phyloP scores from a whole-genome alignment of 2,888 invertebrate species.

The Philhelius pedissequus region DNA sequence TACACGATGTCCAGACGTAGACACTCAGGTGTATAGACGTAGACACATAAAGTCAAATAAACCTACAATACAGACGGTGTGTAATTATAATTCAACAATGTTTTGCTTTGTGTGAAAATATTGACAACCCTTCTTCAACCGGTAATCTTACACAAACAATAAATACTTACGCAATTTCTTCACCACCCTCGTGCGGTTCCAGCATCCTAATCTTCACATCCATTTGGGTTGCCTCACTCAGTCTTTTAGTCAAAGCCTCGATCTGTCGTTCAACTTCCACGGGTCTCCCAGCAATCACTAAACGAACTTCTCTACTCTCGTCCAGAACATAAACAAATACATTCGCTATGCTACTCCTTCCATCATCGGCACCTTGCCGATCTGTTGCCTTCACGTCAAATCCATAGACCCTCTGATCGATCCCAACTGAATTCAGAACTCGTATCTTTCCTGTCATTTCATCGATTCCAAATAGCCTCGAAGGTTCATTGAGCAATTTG shows the following conservation, averaged over 20 bases:
- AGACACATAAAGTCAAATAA: too few relatives aligned
- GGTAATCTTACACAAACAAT: too few relatives aligned
- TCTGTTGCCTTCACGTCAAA: slow-evolving; percentile 94
- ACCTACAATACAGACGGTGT: too few relatives aligned
- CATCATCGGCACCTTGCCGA: slow-evolving; percentile 88
- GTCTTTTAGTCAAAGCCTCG: slow-evolving; percentile 84
- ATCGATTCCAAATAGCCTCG: slow-evolving; percentile 88
- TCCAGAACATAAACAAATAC: slow-evolving; percentile 92
- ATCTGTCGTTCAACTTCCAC: slow-evolving; percentile 86
- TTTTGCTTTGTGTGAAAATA: too few relatives aligned
- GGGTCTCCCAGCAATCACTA: slow-evolving; percentile 88
- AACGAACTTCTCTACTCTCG: slow-evolving; percentile 88
- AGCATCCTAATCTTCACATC: slow-evolving; percentile 89
- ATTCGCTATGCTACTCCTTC: slow-evolving; percentile 90
- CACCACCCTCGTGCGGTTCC: slow-evolving; percentile 83
- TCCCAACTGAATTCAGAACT: slow-evolving; percentile 85
- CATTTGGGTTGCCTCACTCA: slow-evolving; percentile 87
- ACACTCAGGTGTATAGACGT: too few relatives aligned
- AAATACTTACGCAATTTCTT: slow-evolving; percentile 80
- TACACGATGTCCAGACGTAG: too few relatives aligned
- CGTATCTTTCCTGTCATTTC: slow-evolving; percentile 87
- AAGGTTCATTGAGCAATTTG: slow-evolving; percentile 88
- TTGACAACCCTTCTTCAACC: too few relatives aligned
- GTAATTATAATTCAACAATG: too few relatives aligned
- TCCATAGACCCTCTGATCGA: slow-evolving; percentile 88